Evolutionary conservation across 2,113 vertebrate genomes (phyloP), one percentile per base, ranked within the genome.

Genomic region (Bujurquina vittata): DNA sequence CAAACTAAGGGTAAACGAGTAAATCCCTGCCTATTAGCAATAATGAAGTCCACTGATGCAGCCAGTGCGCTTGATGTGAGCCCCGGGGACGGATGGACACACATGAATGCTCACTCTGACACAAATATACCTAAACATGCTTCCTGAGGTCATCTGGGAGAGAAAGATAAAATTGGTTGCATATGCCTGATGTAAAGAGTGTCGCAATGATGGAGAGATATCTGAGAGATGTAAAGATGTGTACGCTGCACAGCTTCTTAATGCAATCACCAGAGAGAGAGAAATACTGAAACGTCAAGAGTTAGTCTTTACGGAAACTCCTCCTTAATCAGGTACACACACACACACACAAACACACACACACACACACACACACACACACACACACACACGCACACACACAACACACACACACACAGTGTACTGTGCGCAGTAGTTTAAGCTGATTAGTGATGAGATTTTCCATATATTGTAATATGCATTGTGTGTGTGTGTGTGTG

Each of bases 31-130:
- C 86, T 88, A 79, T 89, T 88, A 89, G 79, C 87, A 88, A 84
- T 90, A 92, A 91, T 92, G 86, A 94, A 84, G 63, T 86, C 87
- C 85, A 88, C 79, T 79, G 83, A 91, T 90, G 88, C 88, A 86
- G 69, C 85, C 84, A 79, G 84, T n/a, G 35, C 75, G 77, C 60
- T 84, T 65, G 81, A 81, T 81, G 81, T 83, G 80, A 77, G 85
- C 90, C 90, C 43, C 73, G 18, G 87, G 90, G 83, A 89, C 52
- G 62, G 77, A 84, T 22, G 65, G 60, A 55, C 62, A 84, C 80
- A 87, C 81, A 75, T 23, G 12, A 54, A 89, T 69, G 54, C 58
- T 26, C 80, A 57, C 58, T 79, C 67, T 40, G 31, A 84, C 77
- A 74, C 62, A 75, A 17, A 63, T 12, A 55, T 29, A 55, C 62